A percentile compares a stretch with the other conserved stretches of the same genome.
phyloP scores from a whole-genome alignment of 2,797 vertebrate genomes.

The Sphenodon punctatus region DNA sequence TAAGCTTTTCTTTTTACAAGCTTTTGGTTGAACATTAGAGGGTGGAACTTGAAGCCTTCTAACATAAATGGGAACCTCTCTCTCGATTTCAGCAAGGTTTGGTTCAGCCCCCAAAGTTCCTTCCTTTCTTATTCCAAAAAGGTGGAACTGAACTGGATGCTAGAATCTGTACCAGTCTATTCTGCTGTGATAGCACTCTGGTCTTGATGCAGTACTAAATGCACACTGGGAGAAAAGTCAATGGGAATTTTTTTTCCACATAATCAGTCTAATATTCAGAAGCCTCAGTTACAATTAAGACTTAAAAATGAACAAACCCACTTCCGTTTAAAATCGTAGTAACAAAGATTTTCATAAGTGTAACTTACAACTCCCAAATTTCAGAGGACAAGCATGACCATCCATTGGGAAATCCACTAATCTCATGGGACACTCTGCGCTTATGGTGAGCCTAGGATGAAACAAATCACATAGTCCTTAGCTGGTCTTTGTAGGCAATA shows the following conservation, averaged over 20 bases:
- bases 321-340: constrained; percentile 52
- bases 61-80: not conserved
- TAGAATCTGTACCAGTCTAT: not conserved
- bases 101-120: not conserved
- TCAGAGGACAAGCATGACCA: constrained; percentile 95
- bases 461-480: constrained; percentile 70
- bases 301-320: constrained; percentile 31
- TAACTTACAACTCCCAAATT: constrained; percentile 99
- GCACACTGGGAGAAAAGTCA: constrained; percentile 3
- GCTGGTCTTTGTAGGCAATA: constrained; percentile 17
- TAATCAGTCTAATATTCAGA: constrained; percentile 28
- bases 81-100: not conserved
- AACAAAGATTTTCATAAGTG: constrained; percentile 61
- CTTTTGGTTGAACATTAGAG: not conserved
- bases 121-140: not conserved
- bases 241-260: constrained; percentile 59
- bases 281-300: constrained; percentile 7
- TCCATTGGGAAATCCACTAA: constrained; percentile 99
- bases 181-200: not conserved
- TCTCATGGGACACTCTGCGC: constrained; percentile 97
- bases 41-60: not conserved
- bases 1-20: not conserved
- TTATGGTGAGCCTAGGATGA: constrained; percentile 92
- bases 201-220: not conserved
- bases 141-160: not conserved